These are phyloP conservation scores for Brienomyrus longianalis DNA, from an alignment of 2,113 vertebrate species.

Conservation along the genomic window DNA sequence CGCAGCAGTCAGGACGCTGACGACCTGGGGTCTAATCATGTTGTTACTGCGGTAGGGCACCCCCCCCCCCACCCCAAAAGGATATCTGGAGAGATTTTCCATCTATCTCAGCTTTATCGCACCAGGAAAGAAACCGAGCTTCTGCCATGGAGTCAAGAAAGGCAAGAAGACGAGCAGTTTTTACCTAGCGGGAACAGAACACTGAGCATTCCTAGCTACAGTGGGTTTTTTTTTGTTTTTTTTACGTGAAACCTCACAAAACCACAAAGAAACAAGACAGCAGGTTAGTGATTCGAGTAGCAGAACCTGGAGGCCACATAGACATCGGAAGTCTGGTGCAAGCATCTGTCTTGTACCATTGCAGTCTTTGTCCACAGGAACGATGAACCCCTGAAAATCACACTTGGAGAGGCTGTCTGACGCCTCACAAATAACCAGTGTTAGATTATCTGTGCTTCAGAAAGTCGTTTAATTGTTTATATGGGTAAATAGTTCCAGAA, in stretches of 20 bases:
- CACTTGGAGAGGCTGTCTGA: slow-evolving; percentile 64
- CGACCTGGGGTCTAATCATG: slow-evolving; percentile 23
- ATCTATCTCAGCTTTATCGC: slow-evolving; percentile 31
- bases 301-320: neutral
- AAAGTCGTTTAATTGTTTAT: slow-evolving; percentile 79
- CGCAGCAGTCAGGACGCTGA: neutral
- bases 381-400: slow-evolving; percentile 72
- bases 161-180: slow-evolving; percentile 33
- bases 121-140: slow-evolving; percentile 4
- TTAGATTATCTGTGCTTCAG: slow-evolving; percentile 76
- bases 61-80: neutral
- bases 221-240: neutral
- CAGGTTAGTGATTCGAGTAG: neutral
- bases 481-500: slow-evolving; percentile 76
- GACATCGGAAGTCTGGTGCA: neutral
- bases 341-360: slow-evolving; percentile 19
- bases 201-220: neutral
- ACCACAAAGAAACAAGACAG: neutral
- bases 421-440: slow-evolving; percentile 78
- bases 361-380: slow-evolving; percentile 66
- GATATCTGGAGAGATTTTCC: slow-evolving; percentile 27
- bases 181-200: slow-evolving; percentile 4
- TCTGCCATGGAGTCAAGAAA: slow-evolving; percentile 17
- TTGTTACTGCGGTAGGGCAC: neutral
- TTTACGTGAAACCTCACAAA: neutral